A percentile compares a stretch with the other conserved stretches of the same genome.
These are phyloP conservation scores for Actinemys pallida DNA, from an alignment of 2,113 vertebrate species.

Conservation along the genomic window DNA sequence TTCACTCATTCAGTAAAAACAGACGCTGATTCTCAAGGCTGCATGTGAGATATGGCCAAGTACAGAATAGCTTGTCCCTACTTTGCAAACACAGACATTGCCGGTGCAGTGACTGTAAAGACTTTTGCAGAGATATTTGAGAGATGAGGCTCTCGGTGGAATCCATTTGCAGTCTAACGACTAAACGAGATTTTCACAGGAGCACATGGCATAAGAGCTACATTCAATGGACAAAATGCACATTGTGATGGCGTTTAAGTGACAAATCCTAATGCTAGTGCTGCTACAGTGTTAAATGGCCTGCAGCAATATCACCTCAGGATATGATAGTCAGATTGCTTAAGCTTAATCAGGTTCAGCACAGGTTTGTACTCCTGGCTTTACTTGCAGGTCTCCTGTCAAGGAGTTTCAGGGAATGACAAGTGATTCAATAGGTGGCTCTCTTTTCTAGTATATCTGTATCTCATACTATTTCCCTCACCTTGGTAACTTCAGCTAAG, in stretches of 20 bases:
- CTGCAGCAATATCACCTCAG: constrained; percentile 58
- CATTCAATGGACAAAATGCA: neutral
- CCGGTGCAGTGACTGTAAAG: neutral
- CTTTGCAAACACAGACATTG: neutral
- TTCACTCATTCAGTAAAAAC: neutral
- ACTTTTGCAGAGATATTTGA: neutral
- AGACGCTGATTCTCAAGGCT: neutral
- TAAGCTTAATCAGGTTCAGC: constrained; percentile 48
- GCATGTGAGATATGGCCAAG: neutral
- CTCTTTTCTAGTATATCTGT: neutral
- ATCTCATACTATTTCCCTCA: neutral
- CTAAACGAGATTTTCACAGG: accelerated
- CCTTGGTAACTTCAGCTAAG: neutral
- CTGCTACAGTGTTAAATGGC: constrained; percentile 28
- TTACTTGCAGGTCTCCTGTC: neutral
- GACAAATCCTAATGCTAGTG: neutral
- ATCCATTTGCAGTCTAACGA: neutral
- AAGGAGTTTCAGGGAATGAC: neutral
- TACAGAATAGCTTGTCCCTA: accelerated
- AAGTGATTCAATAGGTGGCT: neutral
- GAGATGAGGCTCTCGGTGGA: neutral
- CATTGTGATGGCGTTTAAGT: constrained; percentile 39
- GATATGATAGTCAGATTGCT: constrained; percentile 66
- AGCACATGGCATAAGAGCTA: neutral
- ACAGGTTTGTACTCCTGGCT: neutral